phyloP scores from a whole-genome alignment of 2,113 vertebrate genomes.

The Limanda limanda region DNA sequence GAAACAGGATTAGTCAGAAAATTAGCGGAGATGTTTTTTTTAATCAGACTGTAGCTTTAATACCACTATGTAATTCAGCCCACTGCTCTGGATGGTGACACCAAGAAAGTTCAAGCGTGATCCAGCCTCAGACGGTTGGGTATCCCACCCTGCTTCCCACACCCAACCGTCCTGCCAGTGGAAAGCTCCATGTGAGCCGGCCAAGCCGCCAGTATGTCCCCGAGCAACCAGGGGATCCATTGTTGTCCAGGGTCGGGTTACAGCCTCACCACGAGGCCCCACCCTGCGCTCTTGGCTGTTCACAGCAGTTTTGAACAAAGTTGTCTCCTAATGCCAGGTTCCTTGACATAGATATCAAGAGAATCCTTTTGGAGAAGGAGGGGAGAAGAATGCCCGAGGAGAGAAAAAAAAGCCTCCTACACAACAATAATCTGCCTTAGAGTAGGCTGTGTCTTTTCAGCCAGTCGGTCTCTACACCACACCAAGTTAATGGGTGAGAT shows the following conservation, averaged over 20 bases:
- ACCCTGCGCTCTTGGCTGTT: conserved; percentile 91
- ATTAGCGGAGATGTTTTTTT: conserved; percentile 7
- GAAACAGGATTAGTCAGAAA: not conserved
- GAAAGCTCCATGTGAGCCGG: conserved; percentile 58
- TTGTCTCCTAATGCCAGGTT: conserved; percentile 87
- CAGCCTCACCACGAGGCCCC: conserved; percentile 89
- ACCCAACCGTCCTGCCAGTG: conserved; percentile 49
- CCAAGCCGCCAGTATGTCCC: conserved; percentile 74
- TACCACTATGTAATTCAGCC: conserved; percentile 13
- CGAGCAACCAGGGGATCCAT: conserved; percentile 87
- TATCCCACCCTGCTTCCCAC: conserved; percentile 57
- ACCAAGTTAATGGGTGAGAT: conserved; percentile 88
- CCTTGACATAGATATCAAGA: conserved; percentile 76
- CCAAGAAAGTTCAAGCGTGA: conserved; percentile 19
- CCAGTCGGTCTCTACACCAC: conserved; percentile 85
- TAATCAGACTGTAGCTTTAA: not conserved
- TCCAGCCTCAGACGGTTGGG: conserved; percentile 49
- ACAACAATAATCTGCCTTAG: conserved; percentile 83
- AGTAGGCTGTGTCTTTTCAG: conserved; percentile 77
- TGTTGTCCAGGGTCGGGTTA: conserved; percentile 93
- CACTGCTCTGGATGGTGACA: conserved; percentile 15
- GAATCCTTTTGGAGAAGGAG: conserved; percentile 56
- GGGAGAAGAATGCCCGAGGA: conserved; percentile 41
- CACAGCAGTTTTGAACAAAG: conserved; percentile 90
- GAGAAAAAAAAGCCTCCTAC: conserved; percentile 37